Evolutionary conservation across 2,888 invertebrate species (phyloP).

Genomic region (Nymphalis c-album): DNA sequence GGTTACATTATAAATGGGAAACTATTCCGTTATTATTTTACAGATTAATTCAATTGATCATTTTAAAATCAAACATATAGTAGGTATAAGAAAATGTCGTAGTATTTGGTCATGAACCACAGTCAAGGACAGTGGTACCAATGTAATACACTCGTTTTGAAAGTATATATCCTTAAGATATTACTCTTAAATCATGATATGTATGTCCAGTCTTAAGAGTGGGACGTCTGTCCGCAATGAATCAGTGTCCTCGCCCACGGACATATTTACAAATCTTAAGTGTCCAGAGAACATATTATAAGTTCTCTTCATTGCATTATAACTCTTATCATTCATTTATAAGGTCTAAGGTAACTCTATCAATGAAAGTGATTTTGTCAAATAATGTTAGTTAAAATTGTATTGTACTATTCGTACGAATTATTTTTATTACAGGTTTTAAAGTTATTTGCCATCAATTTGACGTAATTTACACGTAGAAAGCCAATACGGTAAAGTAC

Average conservation of each 20-base stretch:
- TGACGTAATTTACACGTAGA: conserved; percentile 26
- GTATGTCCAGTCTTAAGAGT: conserved; percentile 48
- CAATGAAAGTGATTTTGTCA: conserved; percentile 5
- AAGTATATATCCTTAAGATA: not conserved
- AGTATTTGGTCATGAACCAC: too few species aligned
- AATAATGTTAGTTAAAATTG: conserved; percentile 4
- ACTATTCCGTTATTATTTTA: too few species aligned
- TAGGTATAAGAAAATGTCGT: too few species aligned
- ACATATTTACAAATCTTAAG: conserved; percentile 63
- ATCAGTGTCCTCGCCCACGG: conserved; percentile 71
- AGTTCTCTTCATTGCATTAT: conserved; percentile 41
- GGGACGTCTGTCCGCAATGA: conserved; percentile 64
- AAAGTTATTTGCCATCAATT: not conserved
- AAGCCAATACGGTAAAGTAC: conserved; percentile 35
- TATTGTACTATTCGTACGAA: not conserved
- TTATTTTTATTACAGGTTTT: too few species aligned
- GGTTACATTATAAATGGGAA: too few species aligned
- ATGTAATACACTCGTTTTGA: not conserved
- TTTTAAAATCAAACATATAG: too few species aligned
- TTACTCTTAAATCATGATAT: conserved; percentile 15
- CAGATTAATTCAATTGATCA: too few species aligned
- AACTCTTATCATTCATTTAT: conserved; percentile 47
- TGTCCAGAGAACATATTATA: conserved; percentile 36
- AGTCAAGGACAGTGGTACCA: too few species aligned
- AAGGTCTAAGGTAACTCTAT: conserved; percentile 45